phyloP scores from a whole-genome alignment of 2,113 vertebrate genomes.

The Dendrocopos noguchii region DNA sequence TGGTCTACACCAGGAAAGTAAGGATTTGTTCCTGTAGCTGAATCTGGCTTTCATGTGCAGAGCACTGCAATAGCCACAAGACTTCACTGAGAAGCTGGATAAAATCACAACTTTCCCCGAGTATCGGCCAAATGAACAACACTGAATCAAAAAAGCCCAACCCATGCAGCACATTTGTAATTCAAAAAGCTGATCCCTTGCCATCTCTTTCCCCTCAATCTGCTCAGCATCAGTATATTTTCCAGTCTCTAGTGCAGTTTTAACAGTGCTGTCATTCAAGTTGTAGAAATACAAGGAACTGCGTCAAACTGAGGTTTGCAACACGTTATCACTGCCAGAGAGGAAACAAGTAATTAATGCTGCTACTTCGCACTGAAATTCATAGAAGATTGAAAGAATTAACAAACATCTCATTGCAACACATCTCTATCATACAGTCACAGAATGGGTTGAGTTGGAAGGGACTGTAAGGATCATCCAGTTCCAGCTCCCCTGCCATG shows the following conservation, averaged over 20 bases:
- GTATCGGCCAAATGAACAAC: not conserved
- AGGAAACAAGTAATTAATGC: not conserved
- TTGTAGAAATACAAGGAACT: not conserved
- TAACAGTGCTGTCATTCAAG: not conserved
- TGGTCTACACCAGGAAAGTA: not conserved
- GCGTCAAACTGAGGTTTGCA: not conserved
- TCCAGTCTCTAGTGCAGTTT: not conserved
- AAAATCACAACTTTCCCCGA: conserved; percentile 10
- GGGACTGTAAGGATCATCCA: too few relatives aligned
- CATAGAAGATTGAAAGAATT: not conserved
- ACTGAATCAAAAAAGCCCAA: not conserved
- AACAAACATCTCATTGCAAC: not conserved
- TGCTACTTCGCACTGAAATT: not conserved
- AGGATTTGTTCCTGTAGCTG: not conserved
- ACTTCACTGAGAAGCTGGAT: not conserved
- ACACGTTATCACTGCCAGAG: not conserved
- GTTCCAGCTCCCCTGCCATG: too few relatives aligned
- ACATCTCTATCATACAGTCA: not conserved
- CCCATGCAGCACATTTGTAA: not conserved
- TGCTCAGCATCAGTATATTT: not conserved
- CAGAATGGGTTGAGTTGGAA: too few relatives aligned
- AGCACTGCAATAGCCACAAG: not conserved
- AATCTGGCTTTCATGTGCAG: not conserved
- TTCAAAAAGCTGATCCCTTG: not conserved
- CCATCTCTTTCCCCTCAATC: not conserved